Evolutionary conservation across 2,113 vertebrate species (phyloP), one percentile per base, ranked within the genome.

Genomic region (Nerophis lumbriciformis): DNA sequence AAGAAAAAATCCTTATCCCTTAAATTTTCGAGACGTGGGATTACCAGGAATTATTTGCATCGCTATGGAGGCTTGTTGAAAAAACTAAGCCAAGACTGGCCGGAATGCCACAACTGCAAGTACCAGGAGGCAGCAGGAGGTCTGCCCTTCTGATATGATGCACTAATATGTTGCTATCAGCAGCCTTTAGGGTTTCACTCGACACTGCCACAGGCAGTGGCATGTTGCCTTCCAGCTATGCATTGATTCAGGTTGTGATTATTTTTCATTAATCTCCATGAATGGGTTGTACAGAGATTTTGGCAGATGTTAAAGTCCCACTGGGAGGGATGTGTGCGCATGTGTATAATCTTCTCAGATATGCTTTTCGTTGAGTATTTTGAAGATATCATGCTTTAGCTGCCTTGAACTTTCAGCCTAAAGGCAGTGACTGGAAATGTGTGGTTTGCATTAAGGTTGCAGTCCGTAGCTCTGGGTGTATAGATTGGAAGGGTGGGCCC

Each of bases 101-200:
- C 39, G 8, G 3, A 9, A 9, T 42, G 39, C 39, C 39, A 42
- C 39, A 42, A 9, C 39, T 42, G 39, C 39, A 42, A 45, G 42
- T 11, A 45, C 10, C 42, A 12, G 42, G 42, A 45, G 11, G 11
- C 42, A 11, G 11, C 11, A 11, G 42, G 42, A 44, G 10, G 42
- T 45, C 42, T 4, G 5, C 11, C 42, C 42, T 45, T 45, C 42
- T 11, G 42, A 42, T 42, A 8, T 42, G 15, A 78, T 59, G 59
- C 72, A 49, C 76, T 67, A 68, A 37, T 69, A 63, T 80, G 66
- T 71, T 76, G 79, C 42, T 38, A 65, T 60, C 61, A 71, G 42
- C 42, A 45, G 12, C 42, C 10, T 45, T 45, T 12, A 3, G 42
- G 42, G 42, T 9, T 8, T 8, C 8, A 42, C 39, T 42, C 7